These are phyloP conservation scores for Euwallacea similis DNA, from an alignment of 1,140 invertebrate species.

Conservation along the genomic window DNA sequence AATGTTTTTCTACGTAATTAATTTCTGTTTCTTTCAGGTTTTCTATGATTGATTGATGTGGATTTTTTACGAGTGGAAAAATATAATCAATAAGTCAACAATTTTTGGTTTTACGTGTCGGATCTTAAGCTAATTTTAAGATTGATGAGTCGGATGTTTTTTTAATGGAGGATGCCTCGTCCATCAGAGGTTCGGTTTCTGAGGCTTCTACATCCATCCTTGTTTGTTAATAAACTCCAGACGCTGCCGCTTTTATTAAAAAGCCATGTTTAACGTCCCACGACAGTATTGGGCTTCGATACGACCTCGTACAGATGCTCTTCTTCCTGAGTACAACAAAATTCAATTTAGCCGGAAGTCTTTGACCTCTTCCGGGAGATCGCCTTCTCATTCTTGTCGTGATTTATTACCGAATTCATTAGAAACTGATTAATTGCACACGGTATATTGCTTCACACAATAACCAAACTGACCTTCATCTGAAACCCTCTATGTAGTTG, in stretches of 20 bases:
- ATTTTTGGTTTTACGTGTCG: slow-evolving; percentile 12
- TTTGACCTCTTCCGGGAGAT: not conserved
- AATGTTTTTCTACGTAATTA: slow-evolving; percentile 39
- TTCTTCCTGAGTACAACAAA: not conserved
- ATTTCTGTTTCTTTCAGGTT: slow-evolving; percentile 33
- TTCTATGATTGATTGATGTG: slow-evolving; percentile 33
- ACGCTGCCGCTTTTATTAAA: slow-evolving; percentile 11
- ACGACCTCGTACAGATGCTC: not conserved
- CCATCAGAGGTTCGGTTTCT: too few species aligned
- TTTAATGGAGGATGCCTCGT: not conserved
- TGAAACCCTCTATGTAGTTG: not conserved
- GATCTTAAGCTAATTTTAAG: slow-evolving; percentile 5
- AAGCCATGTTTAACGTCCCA: slow-evolving; percentile 4
- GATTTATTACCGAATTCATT: not conserved
- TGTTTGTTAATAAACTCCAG: not conserved
- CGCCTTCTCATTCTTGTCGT: not conserved
- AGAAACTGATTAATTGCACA: not conserved
- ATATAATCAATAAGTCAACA: slow-evolving; percentile 26
- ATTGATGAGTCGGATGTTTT: slow-evolving; percentile 11
- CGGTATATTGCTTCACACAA: not conserved
- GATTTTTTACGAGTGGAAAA: slow-evolving; percentile 28
- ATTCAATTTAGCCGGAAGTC: not conserved
- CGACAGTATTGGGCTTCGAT: not conserved
- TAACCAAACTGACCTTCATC: not conserved
- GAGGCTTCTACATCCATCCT: not conserved